Evolutionary conservation across 2,888 invertebrate species (phyloP), one percentile per base, ranked within the genome.

Genomic region (Patella pellucida): DNA sequence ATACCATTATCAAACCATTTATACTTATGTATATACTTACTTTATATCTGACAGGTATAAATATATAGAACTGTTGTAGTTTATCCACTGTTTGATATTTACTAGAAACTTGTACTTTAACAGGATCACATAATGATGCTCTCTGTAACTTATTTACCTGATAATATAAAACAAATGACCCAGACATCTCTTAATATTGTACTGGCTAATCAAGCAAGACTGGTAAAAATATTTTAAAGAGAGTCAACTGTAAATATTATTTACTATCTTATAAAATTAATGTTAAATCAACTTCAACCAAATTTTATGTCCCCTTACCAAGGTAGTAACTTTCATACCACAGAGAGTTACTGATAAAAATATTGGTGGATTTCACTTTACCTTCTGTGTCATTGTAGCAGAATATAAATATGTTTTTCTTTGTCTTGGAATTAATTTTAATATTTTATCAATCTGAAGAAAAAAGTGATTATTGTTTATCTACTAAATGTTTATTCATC

Each of bases 71-170:
- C 92, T 99, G 99, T 87, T 96, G 94, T 73, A 99, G 92, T 89
- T 97, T 97, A 79, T 98, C 98, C 0, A 99, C 99, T 0, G 99
- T 99, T 92, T 99, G 97, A 90, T 98, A 99, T 89, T 99, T 98
- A 0, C 95, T 96, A 0, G 97, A 97, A 0, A 93, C 97, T 90
- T 99, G 98, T 0, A 99, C 96, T 91, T 96, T 97, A 0, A 97
- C 97, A 0, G 99, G 99, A 91, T 99, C 95, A 84, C 94, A 94
- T 9, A 99, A 92, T 0, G 97, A 98, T 0, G 99, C 99, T 62
- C 99, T 93, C 91, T 99, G 98, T 51, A 99, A 92, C 90, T 99
- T 99, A 85, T 96, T 96, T 0, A 99, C 92, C 89, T 91, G 74
- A 54, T 71, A 72, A 56, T 52, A 54, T 70, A 15, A 72, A 68